phyloP scores from a whole-genome alignment of 2,797 vertebrate genomes.

The Heterohyrax brucei region DNA sequence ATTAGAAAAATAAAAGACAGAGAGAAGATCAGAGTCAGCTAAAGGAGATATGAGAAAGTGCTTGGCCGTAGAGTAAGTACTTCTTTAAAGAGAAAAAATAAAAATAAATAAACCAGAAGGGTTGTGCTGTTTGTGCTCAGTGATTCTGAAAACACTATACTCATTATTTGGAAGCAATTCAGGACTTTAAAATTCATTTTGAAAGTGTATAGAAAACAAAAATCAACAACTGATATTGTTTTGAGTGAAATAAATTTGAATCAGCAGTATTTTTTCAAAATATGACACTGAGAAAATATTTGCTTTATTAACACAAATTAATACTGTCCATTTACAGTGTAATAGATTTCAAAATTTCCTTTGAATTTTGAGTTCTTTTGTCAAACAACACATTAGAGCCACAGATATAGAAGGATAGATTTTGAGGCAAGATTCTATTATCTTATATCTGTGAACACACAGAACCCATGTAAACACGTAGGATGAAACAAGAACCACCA shows the following conservation, averaged over 20 bases:
- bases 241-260: slow-evolving; percentile 61
- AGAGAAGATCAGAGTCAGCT: slow-evolving; percentile 19
- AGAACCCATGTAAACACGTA: not conserved
- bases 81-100: not conserved
- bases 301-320: slow-evolving; percentile 54
- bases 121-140: slow-evolving; percentile 21
- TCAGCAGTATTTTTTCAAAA: slow-evolving; percentile 69
- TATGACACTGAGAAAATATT: slow-evolving; percentile 53
- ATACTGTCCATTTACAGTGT: not conserved
- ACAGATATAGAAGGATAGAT: not conserved
- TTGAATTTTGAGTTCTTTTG: not conserved
- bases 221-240: slow-evolving; percentile 13
- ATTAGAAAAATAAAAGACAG: not conserved
- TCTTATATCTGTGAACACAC: not conserved
- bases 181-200: slow-evolving; percentile 66
- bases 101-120: not conserved
- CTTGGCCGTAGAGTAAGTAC: slow-evolving; percentile 20
- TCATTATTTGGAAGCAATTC: slow-evolving; percentile 53
- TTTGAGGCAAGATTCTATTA: not conserved
- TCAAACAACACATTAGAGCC: slow-evolving; percentile 34
- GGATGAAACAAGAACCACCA: not conserved
- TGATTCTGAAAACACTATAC: slow-evolving; percentile 47
- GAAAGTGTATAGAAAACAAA: slow-evolving; percentile 56
- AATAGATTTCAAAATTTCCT: not conserved
- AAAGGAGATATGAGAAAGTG: slow-evolving; percentile 45